Evolutionary conservation across 2,113 vertebrate species (phyloP).

Genomic region (Anolis sagrei): DNA sequence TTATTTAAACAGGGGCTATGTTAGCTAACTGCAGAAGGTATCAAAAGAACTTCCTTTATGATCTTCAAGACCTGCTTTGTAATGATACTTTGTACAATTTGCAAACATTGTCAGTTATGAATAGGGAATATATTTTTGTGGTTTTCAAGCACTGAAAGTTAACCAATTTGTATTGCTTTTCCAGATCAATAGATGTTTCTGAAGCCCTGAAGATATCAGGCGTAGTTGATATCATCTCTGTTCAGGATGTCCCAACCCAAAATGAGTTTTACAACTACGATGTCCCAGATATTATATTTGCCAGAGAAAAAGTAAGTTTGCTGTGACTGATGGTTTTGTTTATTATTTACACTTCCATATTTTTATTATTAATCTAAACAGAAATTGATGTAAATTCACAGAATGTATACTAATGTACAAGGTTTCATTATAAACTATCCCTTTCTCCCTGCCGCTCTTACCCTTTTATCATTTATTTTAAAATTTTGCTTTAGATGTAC

Average conservation of each 20-base stretch:
- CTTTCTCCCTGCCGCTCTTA: not conserved
- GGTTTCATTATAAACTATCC: not conserved
- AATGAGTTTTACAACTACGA: conserved; percentile 64
- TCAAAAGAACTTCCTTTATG: no score
- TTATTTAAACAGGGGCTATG: no score
- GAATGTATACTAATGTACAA: not conserved
- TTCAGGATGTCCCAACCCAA: conserved; percentile 73
- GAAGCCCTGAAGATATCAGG: conserved; percentile 68
- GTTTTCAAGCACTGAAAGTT: not conserved
- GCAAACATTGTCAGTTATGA: no score
- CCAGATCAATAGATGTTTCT: conserved; percentile 72
- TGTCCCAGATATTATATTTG: conserved; percentile 66
- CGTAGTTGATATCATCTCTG: conserved; percentile 74
- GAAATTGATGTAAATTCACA: not conserved
- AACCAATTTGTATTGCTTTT: conserved; percentile 25
- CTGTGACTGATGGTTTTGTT: not conserved
- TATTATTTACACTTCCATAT: not conserved
- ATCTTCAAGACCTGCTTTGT: no score
- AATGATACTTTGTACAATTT: no score
- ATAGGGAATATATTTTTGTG: not conserved
- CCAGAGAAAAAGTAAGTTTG: conserved; percentile 66
- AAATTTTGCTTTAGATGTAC: not conserved
- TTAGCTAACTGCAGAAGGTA: no score
- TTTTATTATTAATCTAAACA: conserved; percentile 10
- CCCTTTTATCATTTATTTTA: not conserved